Evolutionary conservation across 2,113 vertebrate species (phyloP).

Genomic region (Dipodomys ordii): DNA sequence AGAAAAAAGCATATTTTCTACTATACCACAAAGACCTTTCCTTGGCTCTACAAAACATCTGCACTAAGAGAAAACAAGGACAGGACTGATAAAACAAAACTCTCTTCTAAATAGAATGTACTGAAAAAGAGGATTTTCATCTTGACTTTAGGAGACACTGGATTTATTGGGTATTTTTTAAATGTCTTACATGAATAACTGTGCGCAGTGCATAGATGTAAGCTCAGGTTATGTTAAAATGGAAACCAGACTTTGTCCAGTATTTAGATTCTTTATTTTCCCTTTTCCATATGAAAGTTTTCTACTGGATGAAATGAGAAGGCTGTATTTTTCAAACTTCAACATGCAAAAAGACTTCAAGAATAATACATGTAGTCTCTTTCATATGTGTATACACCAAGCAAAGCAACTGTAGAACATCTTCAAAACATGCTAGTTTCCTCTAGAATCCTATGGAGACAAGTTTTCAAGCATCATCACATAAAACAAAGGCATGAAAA

Average conservation of each 20-base stretch:
- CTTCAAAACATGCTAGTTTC: slow-evolving; percentile 34
- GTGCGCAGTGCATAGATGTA: slow-evolving; percentile 26
- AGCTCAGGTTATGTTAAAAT: background rate
- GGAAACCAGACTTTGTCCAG: background rate
- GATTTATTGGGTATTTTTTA: slow-evolving; percentile 35
- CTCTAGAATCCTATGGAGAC: slow-evolving; percentile 6
- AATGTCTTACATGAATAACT: background rate
- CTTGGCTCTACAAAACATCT: background rate
- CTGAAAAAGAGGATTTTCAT: background rate
- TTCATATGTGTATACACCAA: background rate
- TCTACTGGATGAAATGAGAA: slow-evolving; percentile 10
- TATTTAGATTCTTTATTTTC: background rate
- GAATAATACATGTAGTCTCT: background rate
- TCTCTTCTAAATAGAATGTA: background rate
- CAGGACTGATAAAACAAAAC: background rate
- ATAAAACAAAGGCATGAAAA: slow-evolving; percentile 55
- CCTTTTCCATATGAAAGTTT: background rate
- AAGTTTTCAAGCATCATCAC: slow-evolving; percentile 40
- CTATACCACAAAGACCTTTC: background rate
- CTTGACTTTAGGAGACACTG: background rate
- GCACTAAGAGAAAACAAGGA: background rate
- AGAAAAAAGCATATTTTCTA: background rate
- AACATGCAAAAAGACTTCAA: background rate
- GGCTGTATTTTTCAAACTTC: background rate
- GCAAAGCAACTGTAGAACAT: background rate